These are phyloP conservation scores for Hirudo medicinalis DNA, from an alignment of 1,140 invertebrate species.

Conservation along the genomic window DNA sequence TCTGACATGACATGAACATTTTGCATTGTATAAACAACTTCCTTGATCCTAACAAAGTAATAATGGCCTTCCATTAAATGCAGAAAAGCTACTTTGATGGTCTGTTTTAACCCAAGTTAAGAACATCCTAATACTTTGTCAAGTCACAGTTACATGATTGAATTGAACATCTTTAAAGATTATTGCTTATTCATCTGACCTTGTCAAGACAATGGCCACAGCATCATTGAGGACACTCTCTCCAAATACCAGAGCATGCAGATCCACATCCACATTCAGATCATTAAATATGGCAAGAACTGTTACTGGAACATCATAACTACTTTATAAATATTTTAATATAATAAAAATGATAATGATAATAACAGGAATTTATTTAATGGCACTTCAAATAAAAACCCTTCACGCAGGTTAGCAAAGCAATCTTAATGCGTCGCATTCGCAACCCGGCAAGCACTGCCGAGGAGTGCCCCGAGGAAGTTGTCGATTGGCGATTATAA, in stretches of 20 bases:
- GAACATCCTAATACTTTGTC: neutral
- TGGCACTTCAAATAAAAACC: too few species aligned
- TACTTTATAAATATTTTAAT: conserved; percentile 12
- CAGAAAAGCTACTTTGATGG: neutral
- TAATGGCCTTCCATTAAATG: neutral
- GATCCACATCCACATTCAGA: conserved; percentile 88
- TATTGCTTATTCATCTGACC: neutral
- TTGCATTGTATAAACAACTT: too few species aligned
- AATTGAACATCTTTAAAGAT: neutral
- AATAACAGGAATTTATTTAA: too few species aligned
- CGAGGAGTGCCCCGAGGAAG: too few species aligned
- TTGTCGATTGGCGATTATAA: too few species aligned
- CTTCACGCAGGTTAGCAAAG: too few species aligned
- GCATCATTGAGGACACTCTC: conserved; percentile 98
- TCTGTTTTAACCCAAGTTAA: neutral
- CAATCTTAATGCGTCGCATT: too few species aligned
- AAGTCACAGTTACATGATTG: neutral
- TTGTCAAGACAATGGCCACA: conserved; percentile 75
- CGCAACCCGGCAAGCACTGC: too few species aligned
- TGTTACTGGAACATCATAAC: conserved; percentile 50
- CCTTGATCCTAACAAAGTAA: neutral
- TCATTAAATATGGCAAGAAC: conserved; percentile 88
- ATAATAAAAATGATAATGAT: neutral
- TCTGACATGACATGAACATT: too few species aligned
- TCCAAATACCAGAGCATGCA: conserved; percentile 97